These are phyloP conservation scores for Oegoconia quadripuncta DNA, from an alignment of 2,888 invertebrate species.

Conservation along the genomic window DNA sequence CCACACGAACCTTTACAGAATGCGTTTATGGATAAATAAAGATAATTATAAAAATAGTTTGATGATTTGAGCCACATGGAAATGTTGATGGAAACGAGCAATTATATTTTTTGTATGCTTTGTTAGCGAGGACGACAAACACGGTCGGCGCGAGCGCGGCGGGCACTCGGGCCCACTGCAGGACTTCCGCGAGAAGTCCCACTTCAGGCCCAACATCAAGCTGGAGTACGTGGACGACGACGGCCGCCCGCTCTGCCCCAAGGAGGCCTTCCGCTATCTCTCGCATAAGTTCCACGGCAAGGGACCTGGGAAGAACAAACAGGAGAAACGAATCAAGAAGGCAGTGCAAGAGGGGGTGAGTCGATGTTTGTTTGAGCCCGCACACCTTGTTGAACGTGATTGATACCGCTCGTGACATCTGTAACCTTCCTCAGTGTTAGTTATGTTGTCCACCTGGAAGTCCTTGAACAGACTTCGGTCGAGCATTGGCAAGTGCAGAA, in stretches of 20 bases:
- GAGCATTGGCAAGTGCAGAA: too few species aligned
- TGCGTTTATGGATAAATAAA: too few species aligned
- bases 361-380: slow-evolving; percentile 11
- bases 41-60: too few species aligned
- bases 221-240: slow-evolving; percentile 98
- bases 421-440: too few species aligned
- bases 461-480: too few species aligned
- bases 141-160: slow-evolving; percentile 83
- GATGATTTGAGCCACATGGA: too few species aligned
- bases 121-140: slow-evolving; percentile 87
- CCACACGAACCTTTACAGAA: too few species aligned
- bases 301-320: slow-evolving; percentile 99
- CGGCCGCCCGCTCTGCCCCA: slow-evolving; percentile 93
- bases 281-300: slow-evolving; percentile 99
- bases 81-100: not conserved
- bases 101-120: not conserved
- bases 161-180: slow-evolving; percentile 86
- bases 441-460: too few species aligned
- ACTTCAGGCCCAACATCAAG: slow-evolving; percentile 92
- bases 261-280: slow-evolving; percentile 97
- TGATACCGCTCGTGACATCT: too few species aligned
- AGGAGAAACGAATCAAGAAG: slow-evolving; percentile 97
- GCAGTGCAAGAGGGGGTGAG: slow-evolving; percentile 93
- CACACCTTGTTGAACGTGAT: too few species aligned
- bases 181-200: slow-evolving; percentile 95